Evolutionary conservation across 1,140 invertebrate genomes (phyloP).

Genomic region (Drosophila subpulchrella): DNA sequence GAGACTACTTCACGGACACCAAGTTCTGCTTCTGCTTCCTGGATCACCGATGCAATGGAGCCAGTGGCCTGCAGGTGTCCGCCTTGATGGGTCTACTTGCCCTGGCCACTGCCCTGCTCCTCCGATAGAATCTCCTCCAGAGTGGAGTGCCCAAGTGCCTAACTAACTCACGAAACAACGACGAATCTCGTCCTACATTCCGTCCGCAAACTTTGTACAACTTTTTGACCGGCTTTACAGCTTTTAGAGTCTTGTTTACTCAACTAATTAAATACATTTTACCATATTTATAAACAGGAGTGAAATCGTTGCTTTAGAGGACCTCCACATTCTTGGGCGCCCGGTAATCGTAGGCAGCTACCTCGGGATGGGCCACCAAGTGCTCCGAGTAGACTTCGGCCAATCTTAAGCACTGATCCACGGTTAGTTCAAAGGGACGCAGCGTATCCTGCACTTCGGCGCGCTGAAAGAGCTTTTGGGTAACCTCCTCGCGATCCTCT

Average conservation of each 20-base stretch:
- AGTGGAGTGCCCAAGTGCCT: conserved; percentile 54
- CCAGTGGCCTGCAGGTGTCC: conserved; percentile 41
- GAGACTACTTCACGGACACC: conserved; percentile 92
- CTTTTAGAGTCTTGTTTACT: conserved; percentile 54
- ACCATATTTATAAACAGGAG: conserved; percentile 57
- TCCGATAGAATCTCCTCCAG: conserved; percentile 6
- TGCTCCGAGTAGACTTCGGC: conserved; percentile 91
- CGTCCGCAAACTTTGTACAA: conserved; percentile 59
- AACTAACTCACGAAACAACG: conserved; percentile 38
- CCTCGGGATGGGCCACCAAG: conserved; percentile 89
- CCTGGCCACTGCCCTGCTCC: conserved; percentile 14
- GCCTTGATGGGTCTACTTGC: conserved; percentile 15
- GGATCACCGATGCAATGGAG: conserved; percentile 93
- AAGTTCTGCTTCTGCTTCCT: conserved; percentile 96
- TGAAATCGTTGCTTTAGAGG: conserved; percentile 45
- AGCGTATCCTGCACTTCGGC: conserved; percentile 90
- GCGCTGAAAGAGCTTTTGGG: conserved; percentile 88
- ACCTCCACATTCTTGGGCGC: conserved; percentile 84
- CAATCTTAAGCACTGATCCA: conserved; percentile 92
- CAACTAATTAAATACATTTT: conserved; percentile 70
- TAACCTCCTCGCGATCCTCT: conserved; percentile 88
- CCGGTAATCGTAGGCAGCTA: conserved; percentile 89
- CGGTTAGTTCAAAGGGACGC: conserved; percentile 89
- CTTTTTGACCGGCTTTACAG: conserved; percentile 43
- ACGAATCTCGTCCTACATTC: conserved; percentile 64